Evolutionary conservation across 2,113 vertebrate species (phyloP), one percentile per base, ranked within the genome.

Genomic region (Aphelocoma coerulescens): DNA sequence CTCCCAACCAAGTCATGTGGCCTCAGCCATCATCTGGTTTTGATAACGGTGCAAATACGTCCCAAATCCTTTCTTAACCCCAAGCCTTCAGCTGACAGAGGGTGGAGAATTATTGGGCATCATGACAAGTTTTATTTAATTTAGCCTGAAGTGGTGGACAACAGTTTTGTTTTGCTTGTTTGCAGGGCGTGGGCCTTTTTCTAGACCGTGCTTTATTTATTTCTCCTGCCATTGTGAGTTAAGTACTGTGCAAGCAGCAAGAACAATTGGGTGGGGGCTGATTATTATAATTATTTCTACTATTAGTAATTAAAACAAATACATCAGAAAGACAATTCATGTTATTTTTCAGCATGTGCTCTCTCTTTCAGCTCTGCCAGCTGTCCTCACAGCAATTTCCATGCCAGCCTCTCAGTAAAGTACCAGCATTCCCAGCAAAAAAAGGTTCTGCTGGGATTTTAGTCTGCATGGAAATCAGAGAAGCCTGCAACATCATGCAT

Each of bases 241-340:
- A 97, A 96, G 93, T 96, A 96, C 85, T 43, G 85, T 91, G 92
- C 92, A 75, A 93, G 93, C 91, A 87, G 88, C 88, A 73, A 79
- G 92, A 92, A 94, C 95, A 96, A 96, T 94, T 30, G 73, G 66
- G 89, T 74, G 87, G 49, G 65, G 94, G 57, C 92, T 96, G 96
- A 97, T 96, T 92, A 96, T 95, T 96, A 91, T 96, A 93, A 97
- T 96, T 93, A 96, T 93, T 94, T 85, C 88, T 66, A 93, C 88
- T 96, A 96, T 92, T 96, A 96, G 95, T 93, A 95, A 96, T 97
- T 96, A 89, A 96, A 97, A 93, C 86, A 96, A 97, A 95, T 97
- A 95, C 41, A 96, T 89, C 74, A 73, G 91, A 83, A 91, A 62
- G 94, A 96, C 92, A 94, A 96, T 96, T 94, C 68, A 63, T 69